Evolutionary conservation across 2,113 vertebrate genomes (phyloP).

Genomic region (Hyla sarda): DNA sequence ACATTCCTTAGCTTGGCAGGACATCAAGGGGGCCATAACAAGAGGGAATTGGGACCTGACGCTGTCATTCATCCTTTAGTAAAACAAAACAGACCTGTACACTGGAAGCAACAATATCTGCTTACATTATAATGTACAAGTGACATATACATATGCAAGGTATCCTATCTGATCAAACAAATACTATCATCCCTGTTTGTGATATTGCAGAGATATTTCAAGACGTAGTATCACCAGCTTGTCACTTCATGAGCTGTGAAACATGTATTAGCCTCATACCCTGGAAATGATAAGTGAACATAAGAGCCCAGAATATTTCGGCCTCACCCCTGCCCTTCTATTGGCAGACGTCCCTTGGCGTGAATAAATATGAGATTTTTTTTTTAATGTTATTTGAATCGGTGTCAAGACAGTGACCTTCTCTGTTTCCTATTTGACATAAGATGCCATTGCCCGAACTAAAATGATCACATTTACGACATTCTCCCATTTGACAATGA

Average conservation of each 20-base stretch:
- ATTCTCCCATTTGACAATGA: background rate
- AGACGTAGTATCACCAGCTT: slow-evolving; percentile 25
- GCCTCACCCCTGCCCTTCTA: background rate
- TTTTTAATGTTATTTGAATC: slow-evolving; percentile 7
- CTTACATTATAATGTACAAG: background rate
- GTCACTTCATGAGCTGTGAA: slow-evolving; percentile 23
- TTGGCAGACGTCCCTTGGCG: background rate
- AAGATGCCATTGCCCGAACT: background rate
- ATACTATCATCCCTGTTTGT: slow-evolving; percentile 11
- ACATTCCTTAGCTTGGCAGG: slow-evolving; percentile 48
- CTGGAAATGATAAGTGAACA: background rate
- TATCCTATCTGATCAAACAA: slow-evolving; percentile 17
- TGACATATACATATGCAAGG: slow-evolving; percentile 7
- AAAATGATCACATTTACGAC: background rate
- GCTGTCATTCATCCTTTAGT: slow-evolving; percentile 52
- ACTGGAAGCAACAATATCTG: slow-evolving; percentile 4
- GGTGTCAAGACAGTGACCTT: background rate
- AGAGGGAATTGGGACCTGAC: slow-evolving; percentile 32
- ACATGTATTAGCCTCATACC: background rate
- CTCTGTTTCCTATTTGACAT: background rate
- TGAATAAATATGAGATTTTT: background rate
- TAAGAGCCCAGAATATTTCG: background rate
- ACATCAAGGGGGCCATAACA: slow-evolving; percentile 38
- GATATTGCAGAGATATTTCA: slow-evolving; percentile 9
- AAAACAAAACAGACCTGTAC: background rate